These are phyloP conservation scores for Otis tarda DNA, from an alignment of 2,113 vertebrate species.

Conservation along the genomic window DNA sequence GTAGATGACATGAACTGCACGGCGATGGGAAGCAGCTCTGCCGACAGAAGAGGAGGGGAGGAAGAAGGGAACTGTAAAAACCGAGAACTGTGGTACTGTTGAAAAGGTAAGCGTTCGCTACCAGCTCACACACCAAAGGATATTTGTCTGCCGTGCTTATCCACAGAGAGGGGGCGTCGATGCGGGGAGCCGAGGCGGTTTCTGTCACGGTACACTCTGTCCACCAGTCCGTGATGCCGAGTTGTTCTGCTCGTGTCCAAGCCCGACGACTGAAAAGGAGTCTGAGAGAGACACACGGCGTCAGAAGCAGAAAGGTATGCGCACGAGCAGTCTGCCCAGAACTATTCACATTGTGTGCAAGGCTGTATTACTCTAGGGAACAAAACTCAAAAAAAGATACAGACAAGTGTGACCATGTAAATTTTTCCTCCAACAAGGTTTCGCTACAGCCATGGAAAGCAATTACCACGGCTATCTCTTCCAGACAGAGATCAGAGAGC, in stretches of 20 bases:
- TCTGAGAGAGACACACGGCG: slow-evolving; percentile 57
- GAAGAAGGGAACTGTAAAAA: background rate
- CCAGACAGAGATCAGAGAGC: background rate
- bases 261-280: slow-evolving; percentile 88
- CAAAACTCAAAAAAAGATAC: fast-evolving
- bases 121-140: slow-evolving; percentile 77
- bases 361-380: background rate
- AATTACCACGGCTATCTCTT: background rate
- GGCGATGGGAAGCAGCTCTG: background rate
- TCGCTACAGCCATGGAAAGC: background rate
- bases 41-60: background rate
- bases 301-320: fast-evolving
- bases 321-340: background rate
- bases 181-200: slow-evolving; percentile 94
- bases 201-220: slow-evolving; percentile 93
- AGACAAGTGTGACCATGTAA: fast-evolving
- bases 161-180: slow-evolving; percentile 91
- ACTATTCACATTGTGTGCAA: fast-evolving
- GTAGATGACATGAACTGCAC: background rate
- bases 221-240: slow-evolving; percentile 95
- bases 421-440: background rate
- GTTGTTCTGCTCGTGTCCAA: slow-evolving; percentile 96
- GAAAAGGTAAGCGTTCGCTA: background rate
- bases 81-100: fast-evolving
- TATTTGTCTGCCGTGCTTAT: slow-evolving; percentile 98